Percentiles rank a stretch among this genome's conserved stretches.
Evolutionary conservation across 2,888 invertebrate genomes (phyloP).

Genomic region (Dromius quadrimaculatus): DNA sequence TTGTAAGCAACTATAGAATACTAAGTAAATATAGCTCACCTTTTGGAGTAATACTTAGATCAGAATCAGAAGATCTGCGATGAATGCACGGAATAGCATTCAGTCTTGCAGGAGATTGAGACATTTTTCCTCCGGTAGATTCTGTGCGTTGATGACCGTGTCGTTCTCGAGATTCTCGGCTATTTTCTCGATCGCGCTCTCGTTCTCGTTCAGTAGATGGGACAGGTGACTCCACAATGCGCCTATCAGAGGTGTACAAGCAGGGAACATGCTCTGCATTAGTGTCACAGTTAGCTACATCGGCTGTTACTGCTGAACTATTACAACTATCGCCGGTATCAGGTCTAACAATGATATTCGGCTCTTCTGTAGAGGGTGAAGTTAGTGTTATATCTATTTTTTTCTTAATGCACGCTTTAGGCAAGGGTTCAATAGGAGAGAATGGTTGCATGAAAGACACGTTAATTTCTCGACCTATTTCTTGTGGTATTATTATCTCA

Average conservation of each 20-base stretch:
- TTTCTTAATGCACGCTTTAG: slow-evolving; percentile 54
- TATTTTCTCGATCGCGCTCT: slow-evolving; percentile 56
- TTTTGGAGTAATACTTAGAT: slow-evolving; percentile 92
- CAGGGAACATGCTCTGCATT: slow-evolving; percentile 62
- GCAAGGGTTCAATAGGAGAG: slow-evolving; percentile 49
- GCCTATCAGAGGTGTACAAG: slow-evolving; percentile 60
- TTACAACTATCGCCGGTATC: slow-evolving; percentile 61
- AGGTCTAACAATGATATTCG: slow-evolving; percentile 62
- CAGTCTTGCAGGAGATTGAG: slow-evolving; percentile 71
- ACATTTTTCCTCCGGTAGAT: slow-evolving; percentile 70
- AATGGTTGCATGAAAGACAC: slow-evolving; percentile 27
- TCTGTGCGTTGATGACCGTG: slow-evolving; percentile 70
- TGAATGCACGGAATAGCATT: slow-evolving; percentile 70
- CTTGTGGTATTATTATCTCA: too few species aligned
- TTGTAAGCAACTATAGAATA: slow-evolving; percentile 30
- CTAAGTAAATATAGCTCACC: slow-evolving; percentile 70
- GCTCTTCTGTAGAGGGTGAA: slow-evolving; percentile 55
- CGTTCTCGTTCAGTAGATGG: slow-evolving; percentile 59
- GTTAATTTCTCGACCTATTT: too few species aligned
- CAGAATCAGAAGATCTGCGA: slow-evolving; percentile 92
- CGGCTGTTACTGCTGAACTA: slow-evolving; percentile 54
- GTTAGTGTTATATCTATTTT: slow-evolving; percentile 54
- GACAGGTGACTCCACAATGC: slow-evolving; percentile 58
- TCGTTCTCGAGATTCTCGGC: slow-evolving; percentile 60
- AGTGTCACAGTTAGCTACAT: slow-evolving; percentile 47